These are phyloP conservation scores for Planococcus citri DNA, from an alignment of 1,140 invertebrate genomes.

Conservation along the genomic window DNA sequence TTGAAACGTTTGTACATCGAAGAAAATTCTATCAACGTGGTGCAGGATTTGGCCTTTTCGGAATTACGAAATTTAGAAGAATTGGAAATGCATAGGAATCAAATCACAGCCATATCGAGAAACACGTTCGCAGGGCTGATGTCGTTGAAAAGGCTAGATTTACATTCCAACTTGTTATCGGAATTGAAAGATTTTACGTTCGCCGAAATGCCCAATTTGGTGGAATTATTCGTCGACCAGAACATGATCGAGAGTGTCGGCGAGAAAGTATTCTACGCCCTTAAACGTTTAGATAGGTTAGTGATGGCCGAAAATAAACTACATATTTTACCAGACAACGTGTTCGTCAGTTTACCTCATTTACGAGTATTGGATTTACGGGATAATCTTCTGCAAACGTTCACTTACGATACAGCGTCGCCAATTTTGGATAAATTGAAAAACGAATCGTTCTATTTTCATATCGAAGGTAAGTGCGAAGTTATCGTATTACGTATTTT, in stretches of 20 bases:
- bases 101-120: slow-evolving; percentile 49
- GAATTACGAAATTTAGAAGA: slow-evolving; percentile 49
- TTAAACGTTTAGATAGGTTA: slow-evolving; percentile 50
- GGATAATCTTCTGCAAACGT: slow-evolving; percentile 54
- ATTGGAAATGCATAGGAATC: slow-evolving; percentile 55
- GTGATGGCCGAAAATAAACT: slow-evolving; percentile 59
- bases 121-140: slow-evolving; percentile 56
- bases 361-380: slow-evolving; percentile 56
- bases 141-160: slow-evolving; percentile 48
- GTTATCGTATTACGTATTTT: no score
- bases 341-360: slow-evolving; percentile 48
- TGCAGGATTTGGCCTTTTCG: slow-evolving; percentile 56
- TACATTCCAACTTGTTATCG: slow-evolving; percentile 53
- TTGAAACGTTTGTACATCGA: slow-evolving; percentile 50
- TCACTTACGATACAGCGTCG: slow-evolving; percentile 54
- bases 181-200: slow-evolving; percentile 61
- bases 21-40: slow-evolving; percentile 54
- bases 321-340: slow-evolving; percentile 44
- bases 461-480: slow-evolving; percentile 65
- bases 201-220: slow-evolving; percentile 52
- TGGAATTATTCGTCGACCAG: slow-evolving; percentile 54
- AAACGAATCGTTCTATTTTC: slow-evolving; percentile 52
- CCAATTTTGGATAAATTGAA: slow-evolving; percentile 62
- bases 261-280: slow-evolving; percentile 53
- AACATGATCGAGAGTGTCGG: slow-evolving; percentile 55